These are phyloP conservation scores for Melanotaenia maccullochi DNA, from an alignment of 2,797 vertebrate genomes.

Conservation along the genomic window DNA sequence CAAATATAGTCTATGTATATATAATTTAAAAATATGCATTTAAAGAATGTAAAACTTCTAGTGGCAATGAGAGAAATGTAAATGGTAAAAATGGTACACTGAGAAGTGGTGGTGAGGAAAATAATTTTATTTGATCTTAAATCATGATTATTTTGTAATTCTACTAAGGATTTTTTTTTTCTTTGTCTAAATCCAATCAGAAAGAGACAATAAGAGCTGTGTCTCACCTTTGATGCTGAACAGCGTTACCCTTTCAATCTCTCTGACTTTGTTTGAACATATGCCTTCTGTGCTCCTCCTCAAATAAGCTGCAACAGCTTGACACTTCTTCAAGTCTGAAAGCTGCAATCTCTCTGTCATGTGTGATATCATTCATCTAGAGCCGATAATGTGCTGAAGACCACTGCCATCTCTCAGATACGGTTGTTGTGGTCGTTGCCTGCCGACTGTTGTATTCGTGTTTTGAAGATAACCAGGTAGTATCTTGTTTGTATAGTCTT, in stretches of 20 bases:
- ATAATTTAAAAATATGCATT: no score
- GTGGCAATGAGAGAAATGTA: no score
- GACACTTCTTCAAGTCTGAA: constrained; percentile 43
- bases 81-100: no score
- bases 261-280: constrained; percentile 19
- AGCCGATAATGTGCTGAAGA: constrained; percentile 59
- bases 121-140: no score
- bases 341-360: constrained; percentile 57
- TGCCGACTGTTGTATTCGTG: constrained; percentile 69
- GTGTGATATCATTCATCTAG: constrained; percentile 68
- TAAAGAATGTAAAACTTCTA: no score
- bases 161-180: no score
- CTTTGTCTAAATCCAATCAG: no score
- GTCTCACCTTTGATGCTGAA: background rate
- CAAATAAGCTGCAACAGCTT: constrained; percentile 35
- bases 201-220: background rate
- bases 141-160: no score
- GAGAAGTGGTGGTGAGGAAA: no score
- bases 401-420: constrained; percentile 59
- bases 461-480: constrained; percentile 61
- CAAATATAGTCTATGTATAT: no score
- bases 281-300: constrained; percentile 28
- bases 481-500: constrained; percentile 73
- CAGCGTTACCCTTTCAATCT: constrained; percentile 25
- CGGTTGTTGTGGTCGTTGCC: constrained; percentile 57